Percentiles rank a stretch among this genome's conserved stretches.
phyloP scores from a whole-genome alignment of 2,797 vertebrate genomes.

The Lagocephalus sceleratus region DNA sequence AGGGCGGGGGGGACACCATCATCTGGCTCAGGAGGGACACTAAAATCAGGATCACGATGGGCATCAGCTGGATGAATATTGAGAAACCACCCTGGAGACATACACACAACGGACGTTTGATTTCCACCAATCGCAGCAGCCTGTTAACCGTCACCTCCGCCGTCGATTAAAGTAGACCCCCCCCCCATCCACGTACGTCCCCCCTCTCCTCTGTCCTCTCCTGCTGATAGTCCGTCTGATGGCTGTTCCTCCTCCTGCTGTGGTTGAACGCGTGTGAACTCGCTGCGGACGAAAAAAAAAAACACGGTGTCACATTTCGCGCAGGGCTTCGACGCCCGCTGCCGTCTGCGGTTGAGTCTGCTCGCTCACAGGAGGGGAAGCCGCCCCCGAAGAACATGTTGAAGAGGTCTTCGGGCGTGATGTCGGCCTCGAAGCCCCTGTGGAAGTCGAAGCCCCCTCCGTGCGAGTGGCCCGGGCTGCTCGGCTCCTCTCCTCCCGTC shows the following conservation, averaged over 20 bases:
- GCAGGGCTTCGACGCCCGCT: background rate
- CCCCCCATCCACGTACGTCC: conserved; percentile 80
- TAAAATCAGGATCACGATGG: conserved; percentile 92
- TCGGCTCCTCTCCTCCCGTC: conserved; percentile 87
- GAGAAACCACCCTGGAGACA: conserved; percentile 92
- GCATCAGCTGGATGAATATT: conserved; percentile 97
- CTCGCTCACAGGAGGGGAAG: conserved; percentile 87
- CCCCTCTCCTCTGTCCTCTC: conserved; percentile 91
- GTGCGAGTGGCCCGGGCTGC: conserved; percentile 79
- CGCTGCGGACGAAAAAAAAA: conserved; percentile 74
- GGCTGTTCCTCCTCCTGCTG: conserved; percentile 85
- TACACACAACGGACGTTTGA: conserved; percentile 21
- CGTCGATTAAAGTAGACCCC: background rate
- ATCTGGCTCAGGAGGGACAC: conserved; percentile 95
- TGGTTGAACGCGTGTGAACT: conserved; percentile 88
- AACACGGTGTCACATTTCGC: background rate
- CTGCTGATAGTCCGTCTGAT: conserved; percentile 84
- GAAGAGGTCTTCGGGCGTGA: conserved; percentile 97
- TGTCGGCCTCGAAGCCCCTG: conserved; percentile 92
- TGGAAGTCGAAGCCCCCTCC: conserved; percentile 92
- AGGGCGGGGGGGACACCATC: conserved; percentile 96
- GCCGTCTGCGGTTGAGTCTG: background rate
- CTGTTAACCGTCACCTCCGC: background rate
- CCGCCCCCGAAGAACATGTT: conserved; percentile 98
- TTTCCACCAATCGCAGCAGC: conserved; percentile 15